Conservation (phyloP, 2,113 vertebrate species). For the Passer montanus region DNA sequence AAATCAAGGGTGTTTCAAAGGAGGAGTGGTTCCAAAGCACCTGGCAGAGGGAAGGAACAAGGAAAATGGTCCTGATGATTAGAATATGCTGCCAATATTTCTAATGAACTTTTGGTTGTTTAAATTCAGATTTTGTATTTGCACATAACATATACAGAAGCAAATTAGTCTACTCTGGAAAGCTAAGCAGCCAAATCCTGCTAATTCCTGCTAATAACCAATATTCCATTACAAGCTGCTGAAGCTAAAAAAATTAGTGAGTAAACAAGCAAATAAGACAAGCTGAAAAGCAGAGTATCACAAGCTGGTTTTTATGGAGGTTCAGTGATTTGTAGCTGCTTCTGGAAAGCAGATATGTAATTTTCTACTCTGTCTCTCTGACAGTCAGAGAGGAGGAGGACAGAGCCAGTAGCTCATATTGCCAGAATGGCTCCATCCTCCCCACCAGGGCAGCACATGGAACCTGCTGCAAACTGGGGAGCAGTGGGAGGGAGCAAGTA, state of each 20-base stretch:
- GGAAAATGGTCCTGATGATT: background rate
- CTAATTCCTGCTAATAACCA: background rate
- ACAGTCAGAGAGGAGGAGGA: background rate
- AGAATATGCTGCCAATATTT: background rate
- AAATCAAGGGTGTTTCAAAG: background rate
- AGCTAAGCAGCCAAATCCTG: conserved; percentile 2
- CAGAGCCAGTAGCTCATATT: background rate
- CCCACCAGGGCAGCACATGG: background rate
- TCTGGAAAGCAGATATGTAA: background rate
- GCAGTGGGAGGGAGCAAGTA: background rate
- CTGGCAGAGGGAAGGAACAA: background rate
- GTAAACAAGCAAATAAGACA: background rate
- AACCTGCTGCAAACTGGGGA: background rate
- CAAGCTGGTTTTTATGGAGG: background rate
- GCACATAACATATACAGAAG: background rate
- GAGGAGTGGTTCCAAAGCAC: background rate
- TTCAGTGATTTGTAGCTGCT: background rate
- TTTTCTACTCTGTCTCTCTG: background rate
- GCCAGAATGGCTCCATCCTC: background rate
- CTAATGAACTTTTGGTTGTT: background rate
- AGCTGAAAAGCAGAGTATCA: background rate
- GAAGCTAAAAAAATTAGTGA: background rate
- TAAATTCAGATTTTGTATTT: background rate
- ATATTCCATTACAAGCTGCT: background rate
- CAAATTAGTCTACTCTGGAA: background rate